These are phyloP conservation scores for Cerastoderma edule DNA, from an alignment of 2,888 invertebrate genomes.

Conservation along the genomic window DNA sequence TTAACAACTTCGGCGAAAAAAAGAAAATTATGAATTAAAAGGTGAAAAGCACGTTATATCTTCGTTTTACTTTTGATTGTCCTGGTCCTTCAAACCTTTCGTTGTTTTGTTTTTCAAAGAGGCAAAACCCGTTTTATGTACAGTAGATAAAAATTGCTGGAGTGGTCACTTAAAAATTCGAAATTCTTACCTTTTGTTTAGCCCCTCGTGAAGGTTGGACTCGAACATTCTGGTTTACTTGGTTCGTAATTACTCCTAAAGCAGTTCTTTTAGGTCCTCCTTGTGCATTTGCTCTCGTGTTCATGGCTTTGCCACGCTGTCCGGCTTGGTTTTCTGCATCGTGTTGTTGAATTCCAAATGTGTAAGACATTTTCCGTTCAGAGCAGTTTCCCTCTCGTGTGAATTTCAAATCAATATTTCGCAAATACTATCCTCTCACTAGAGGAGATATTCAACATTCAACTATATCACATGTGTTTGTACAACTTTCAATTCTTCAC, in stretches of 20 bases:
- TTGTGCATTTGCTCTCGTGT: conserved; percentile 57
- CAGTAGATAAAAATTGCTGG: too few relatives aligned
- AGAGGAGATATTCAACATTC: background rate
- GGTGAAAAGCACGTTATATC: too few relatives aligned
- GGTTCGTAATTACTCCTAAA: conserved; percentile 80
- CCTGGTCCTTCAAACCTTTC: too few relatives aligned
- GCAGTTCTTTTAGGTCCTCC: conserved; percentile 75
- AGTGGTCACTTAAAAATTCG: conserved; percentile 1
- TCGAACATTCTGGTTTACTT: conserved; percentile 70
- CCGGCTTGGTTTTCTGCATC: conserved; percentile 66
- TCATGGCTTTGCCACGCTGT: conserved; percentile 63
- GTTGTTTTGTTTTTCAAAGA: too few relatives aligned
- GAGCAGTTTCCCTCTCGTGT: conserved; percentile 10
- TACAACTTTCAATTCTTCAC: conserved; percentile 1
- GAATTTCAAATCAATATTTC: conserved; percentile 15
- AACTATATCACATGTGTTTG: conserved; percentile 4
- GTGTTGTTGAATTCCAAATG: conserved; percentile 59
- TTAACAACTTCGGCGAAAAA: too few relatives aligned
- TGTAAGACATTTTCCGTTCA: conserved; percentile 63
- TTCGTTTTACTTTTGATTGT: too few relatives aligned
- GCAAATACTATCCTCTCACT: background rate
- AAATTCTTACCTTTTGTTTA: conserved; percentile 68
- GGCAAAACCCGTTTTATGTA: too few relatives aligned
- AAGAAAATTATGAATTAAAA: too few relatives aligned
- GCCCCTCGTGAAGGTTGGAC: conserved; percentile 80